phyloP scores from a whole-genome alignment of 2,113 vertebrate species.

The Sturnira hondurensis region DNA sequence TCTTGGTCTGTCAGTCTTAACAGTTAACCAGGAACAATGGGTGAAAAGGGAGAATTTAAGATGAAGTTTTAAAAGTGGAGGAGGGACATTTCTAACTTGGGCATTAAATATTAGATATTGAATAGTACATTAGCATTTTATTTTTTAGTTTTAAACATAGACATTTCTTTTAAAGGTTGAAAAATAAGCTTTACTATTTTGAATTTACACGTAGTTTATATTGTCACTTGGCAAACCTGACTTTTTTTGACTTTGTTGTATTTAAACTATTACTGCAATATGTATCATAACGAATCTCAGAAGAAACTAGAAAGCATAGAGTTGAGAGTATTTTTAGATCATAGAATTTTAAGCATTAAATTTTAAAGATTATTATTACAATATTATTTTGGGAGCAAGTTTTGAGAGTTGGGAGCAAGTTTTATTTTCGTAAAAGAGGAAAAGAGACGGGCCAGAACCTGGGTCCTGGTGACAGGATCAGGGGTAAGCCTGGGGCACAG shows the following conservation, averaged over 20 bases:
- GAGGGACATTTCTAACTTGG: background rate
- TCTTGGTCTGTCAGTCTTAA: background rate
- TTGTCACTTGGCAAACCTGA: background rate
- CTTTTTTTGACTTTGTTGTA: background rate
- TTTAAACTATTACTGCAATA: background rate
- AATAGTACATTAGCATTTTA: background rate
- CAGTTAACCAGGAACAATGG: background rate
- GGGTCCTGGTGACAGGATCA: background rate
- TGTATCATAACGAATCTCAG: background rate
- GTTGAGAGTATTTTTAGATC: background rate
- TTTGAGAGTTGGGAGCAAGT: background rate
- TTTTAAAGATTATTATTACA: background rate
- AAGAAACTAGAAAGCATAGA: slow-evolving; percentile 26
- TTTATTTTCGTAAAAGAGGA: background rate
- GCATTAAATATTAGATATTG: background rate
- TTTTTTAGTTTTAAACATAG: background rate
- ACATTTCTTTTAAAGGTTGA: background rate
- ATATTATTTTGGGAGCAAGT: background rate
- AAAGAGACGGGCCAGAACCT: background rate
- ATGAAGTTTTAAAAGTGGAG: background rate
- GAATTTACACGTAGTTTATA: background rate
- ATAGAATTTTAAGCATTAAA: background rate
- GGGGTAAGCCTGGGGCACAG: background rate
- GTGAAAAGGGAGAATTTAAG: background rate
- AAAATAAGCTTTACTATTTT: background rate